These are phyloP conservation scores for Solenodon paradoxus DNA, from an alignment of 2,113 vertebrate genomes.

Conservation along the genomic window DNA sequence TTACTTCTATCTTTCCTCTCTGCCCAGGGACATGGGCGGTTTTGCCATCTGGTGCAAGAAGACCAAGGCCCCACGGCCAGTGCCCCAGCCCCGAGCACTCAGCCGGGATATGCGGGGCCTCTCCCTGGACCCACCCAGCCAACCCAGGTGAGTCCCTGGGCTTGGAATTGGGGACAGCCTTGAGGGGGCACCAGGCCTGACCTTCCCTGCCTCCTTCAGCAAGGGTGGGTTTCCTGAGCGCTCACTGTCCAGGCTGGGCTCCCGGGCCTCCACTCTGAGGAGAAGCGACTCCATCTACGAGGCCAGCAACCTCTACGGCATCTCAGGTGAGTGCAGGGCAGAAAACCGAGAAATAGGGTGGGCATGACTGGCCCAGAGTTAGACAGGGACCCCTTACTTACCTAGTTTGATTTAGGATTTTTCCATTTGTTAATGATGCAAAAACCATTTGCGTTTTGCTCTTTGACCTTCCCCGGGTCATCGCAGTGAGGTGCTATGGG, in stretches of 20 bases:
- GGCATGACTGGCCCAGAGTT: too few relatives aligned
- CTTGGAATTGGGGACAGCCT: rapidly evolving
- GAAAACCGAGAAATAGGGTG: background rate
- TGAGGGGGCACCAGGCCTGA: background rate
- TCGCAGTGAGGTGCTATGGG: too few relatives aligned
- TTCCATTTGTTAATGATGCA: too few relatives aligned
- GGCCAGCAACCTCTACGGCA: constrained; percentile 81
- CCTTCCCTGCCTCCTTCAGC: background rate
- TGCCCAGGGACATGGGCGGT: constrained; percentile 83
- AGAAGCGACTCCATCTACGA: constrained; percentile 79
- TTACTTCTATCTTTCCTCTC: too few relatives aligned
- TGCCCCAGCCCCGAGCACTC: constrained; percentile 83
- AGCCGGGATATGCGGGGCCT: constrained; percentile 82
- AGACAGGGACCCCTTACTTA: too few relatives aligned
- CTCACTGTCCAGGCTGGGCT: background rate
- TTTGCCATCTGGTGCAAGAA: constrained; percentile 93
- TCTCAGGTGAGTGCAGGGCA: constrained; percentile 83
- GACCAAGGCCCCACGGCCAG: constrained; percentile 79
- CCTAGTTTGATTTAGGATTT: too few relatives aligned
- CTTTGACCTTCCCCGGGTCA: too few relatives aligned
- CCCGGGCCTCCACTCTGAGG: constrained; percentile 58
- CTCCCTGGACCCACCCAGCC: constrained; percentile 74
- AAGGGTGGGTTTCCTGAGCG: constrained; percentile 62
- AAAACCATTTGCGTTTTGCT: too few relatives aligned
- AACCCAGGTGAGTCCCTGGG: constrained; percentile 46